phyloP scores from a whole-genome alignment of 2,113 vertebrate species.

The Leiothrix lutea region DNA sequence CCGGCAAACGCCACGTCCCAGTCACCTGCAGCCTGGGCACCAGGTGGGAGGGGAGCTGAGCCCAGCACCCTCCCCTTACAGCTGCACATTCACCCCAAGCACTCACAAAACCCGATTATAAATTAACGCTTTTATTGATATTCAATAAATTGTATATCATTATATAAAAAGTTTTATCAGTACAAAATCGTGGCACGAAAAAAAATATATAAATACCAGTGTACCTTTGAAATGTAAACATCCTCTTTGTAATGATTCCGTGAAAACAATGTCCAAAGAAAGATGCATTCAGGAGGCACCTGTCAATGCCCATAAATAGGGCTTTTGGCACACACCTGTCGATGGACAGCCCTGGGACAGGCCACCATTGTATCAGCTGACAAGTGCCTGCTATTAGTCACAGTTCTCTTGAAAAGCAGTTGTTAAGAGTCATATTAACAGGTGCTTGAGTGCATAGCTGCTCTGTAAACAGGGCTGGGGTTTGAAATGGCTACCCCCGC shows the following conservation, averaged over 20 bases:
- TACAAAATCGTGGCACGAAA: slow-evolving; percentile 82
- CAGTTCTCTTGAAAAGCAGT: slow-evolving; percentile 75
- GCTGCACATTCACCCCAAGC: neutral
- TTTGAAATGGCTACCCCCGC: slow-evolving; percentile 70
- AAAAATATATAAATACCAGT: slow-evolving; percentile 83
- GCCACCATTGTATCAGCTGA: slow-evolving; percentile 73
- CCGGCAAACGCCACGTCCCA: fast-evolving
- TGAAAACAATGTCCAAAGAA: slow-evolving; percentile 73
- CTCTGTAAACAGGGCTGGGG: slow-evolving; percentile 75
- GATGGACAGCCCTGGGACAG: slow-evolving; percentile 62
- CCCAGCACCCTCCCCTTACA: neutral
- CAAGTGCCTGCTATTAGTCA: slow-evolving; percentile 78
- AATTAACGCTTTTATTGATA: slow-evolving; percentile 85
- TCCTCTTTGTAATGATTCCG: slow-evolving; percentile 72
- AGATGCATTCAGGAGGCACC: slow-evolving; percentile 76
- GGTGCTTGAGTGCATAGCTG: slow-evolving; percentile 75
- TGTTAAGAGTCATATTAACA: slow-evolving; percentile 80
- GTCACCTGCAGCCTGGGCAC: neutral
- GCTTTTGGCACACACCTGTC: slow-evolving; percentile 72
- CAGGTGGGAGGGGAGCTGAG: neutral
- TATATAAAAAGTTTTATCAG: slow-evolving; percentile 82
- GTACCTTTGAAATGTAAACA: slow-evolving; percentile 90
- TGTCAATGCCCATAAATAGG: slow-evolving; percentile 78
- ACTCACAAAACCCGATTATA: slow-evolving; percentile 59
- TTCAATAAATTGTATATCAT: slow-evolving; percentile 84